These are phyloP conservation scores for Miltochrista miniata DNA, from an alignment of 2,888 invertebrate genomes.

Conservation along the genomic window DNA sequence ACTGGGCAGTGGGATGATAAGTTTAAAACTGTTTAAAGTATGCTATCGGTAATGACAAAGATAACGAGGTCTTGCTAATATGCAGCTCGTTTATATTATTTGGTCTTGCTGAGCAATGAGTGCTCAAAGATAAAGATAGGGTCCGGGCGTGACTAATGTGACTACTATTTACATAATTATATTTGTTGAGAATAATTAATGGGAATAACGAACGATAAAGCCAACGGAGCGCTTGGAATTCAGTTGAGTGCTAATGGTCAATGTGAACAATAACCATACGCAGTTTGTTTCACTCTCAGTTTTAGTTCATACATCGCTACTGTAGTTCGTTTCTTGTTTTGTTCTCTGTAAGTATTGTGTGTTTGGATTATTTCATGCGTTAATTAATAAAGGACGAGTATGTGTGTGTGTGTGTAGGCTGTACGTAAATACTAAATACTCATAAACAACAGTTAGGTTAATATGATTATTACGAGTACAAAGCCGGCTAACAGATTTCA, in stretches of 20 bases:
- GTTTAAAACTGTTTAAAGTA: conserved; percentile 1
- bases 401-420: background rate
- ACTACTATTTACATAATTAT: conserved; percentile 52
- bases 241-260: conserved; percentile 56
- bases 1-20: background rate
- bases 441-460: conserved; percentile 10
- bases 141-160: conserved; percentile 67
- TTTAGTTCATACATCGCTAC: conserved; percentile 45
- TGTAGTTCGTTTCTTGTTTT: conserved; percentile 20
- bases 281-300: conserved; percentile 51
- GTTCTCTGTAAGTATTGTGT: conserved; percentile 18
- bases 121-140: conserved; percentile 58
- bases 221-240: conserved; percentile 62
- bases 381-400: conserved; percentile 12
- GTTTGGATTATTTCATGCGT: conserved; percentile 12
- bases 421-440: no score
- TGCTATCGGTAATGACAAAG: conserved; percentile 7
- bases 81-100: conserved; percentile 30
- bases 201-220: conserved; percentile 65
- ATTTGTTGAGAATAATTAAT: conserved; percentile 60
- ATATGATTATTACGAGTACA: background rate
- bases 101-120: conserved; percentile 39
- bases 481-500: conserved; percentile 3
- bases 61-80: conserved; percentile 9
- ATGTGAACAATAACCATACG: conserved; percentile 48